Base-by-base conservation (phyloP, 2,888 invertebrate species). In the Marasmarcha lunaedactyla region DNA sequence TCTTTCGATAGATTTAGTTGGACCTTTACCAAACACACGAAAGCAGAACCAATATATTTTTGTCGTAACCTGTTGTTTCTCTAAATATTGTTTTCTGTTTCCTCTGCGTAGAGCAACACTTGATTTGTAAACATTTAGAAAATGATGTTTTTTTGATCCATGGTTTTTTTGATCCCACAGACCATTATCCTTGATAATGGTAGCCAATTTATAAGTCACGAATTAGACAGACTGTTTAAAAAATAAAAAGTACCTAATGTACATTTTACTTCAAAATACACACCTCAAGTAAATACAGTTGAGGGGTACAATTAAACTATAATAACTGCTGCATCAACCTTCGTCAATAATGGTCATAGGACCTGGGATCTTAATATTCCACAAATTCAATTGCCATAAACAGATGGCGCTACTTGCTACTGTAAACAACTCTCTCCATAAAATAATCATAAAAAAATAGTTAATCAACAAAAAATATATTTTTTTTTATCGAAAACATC, bases 171-270 rank as follows among this genome's bases (percentile, higher is more conserved):
- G n/a, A 36, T 57, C 4, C 51, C 54, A 0, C 44, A 46, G 10
- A 53, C 51, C 0, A 39, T 58, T 1, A 33, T 54, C 1, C 2
- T 51, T 14, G 55, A 54, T 10, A 56, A 58, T 33, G 54, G 54
- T 0, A 38, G 6, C 2, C 55, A 58, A 37, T 56, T 55, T 20
- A 41, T 41, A n/a, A 44, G 52, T 11, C 11, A 14, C 1, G 33
- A 33, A 0, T 2, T 43, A 1, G 33, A 43, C 3, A 12, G 5
- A 1, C 10, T 54, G 0, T 41, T 52, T n/a, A 30, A 36, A 2
- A 45, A 42, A 14, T 55, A 54, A 15, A 51, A 50, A 4, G 33
- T 58, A 0, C 52, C 54, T 10, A 47, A 51, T 6, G 12, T 51
- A 1, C 15, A 36, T 27, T 51, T 25, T 15, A 46, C 45, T 0